These are phyloP conservation scores for Cossypha heuglini DNA, from an alignment of 2,797 vertebrate species.

Conservation along the genomic window DNA sequence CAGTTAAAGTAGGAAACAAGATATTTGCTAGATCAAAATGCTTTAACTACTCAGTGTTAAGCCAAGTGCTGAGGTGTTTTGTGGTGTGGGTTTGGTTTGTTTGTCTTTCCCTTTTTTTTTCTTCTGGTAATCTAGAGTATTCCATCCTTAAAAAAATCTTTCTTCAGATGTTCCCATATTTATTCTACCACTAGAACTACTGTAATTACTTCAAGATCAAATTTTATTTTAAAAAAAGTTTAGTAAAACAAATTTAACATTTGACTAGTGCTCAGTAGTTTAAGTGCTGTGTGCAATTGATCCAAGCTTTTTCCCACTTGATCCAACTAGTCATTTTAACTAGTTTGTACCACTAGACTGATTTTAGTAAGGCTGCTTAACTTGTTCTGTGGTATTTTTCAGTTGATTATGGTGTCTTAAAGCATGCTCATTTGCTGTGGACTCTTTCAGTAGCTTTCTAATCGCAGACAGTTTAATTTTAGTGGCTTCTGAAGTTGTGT, in stretches of 20 bases:
- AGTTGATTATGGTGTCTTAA: not conserved
- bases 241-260: not conserved
- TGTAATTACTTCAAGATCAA: not conserved
- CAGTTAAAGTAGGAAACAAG: not conserved
- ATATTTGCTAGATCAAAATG: not conserved
- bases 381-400: not conserved
- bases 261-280: not conserved
- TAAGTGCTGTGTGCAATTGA: not conserved
- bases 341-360: not conserved
- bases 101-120: not conserved
- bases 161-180: not conserved
- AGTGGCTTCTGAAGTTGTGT: not conserved
- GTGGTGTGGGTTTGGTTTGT: too few species aligned
- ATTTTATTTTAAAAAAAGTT: not conserved
- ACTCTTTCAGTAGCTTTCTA: not conserved
- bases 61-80: not conserved
- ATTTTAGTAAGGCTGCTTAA: not conserved
- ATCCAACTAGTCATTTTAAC: not conserved
- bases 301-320: not conserved
- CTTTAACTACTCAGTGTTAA: not conserved
- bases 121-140: not conserved
- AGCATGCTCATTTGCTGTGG: not conserved
- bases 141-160: not conserved
- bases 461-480: not conserved
- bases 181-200: not conserved